Conservation (phyloP, 2,113 vertebrate genomes). For the Bostrychus sinensis region DNA sequence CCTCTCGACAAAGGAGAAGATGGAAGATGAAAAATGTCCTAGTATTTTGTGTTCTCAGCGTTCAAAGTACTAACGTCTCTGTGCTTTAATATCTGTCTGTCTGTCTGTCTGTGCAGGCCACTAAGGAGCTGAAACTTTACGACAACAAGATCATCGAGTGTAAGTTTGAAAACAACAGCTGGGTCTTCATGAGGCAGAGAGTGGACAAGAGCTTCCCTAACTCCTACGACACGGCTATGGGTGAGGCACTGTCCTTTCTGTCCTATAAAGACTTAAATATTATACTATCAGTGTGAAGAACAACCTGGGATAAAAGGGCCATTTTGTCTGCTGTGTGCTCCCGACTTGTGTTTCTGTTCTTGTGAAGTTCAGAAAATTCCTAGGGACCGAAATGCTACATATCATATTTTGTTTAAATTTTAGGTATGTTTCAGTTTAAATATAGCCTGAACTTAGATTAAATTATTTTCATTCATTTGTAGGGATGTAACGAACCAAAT, state of each 20-base stretch:
- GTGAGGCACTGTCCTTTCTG: conserved; percentile 79
- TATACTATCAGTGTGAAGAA: conserved; percentile 18
- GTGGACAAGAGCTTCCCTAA: conserved; percentile 99
- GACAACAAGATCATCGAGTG: conserved; percentile 99
- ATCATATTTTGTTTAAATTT: too few species aligned
- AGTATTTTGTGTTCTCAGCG: neutral
- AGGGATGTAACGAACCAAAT: too few species aligned
- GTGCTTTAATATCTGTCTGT: conserved; percentile 12
- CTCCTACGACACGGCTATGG: conserved; percentile 95
- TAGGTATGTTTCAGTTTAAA: too few species aligned
- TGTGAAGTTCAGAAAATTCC: too few species aligned
- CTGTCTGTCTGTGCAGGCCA: conserved; percentile 81
- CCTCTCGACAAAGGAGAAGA: neutral
- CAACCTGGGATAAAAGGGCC: conserved; percentile 23
- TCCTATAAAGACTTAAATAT: neutral
- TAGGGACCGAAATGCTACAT: too few species aligned
- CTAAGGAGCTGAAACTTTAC: conserved; percentile 94
- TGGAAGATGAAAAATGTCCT: neutral
- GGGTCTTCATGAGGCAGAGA: conserved; percentile 98
- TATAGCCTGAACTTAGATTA: too few species aligned
- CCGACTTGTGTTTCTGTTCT: neutral
- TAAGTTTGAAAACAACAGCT: conserved; percentile 93
- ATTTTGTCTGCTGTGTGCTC: conserved; percentile 34
- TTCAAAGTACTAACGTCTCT: neutral
- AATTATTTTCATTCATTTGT: too few species aligned